Base-by-base conservation (phyloP, 23 tunicate genomes). In the Clavelina lepadiformis region DNA sequence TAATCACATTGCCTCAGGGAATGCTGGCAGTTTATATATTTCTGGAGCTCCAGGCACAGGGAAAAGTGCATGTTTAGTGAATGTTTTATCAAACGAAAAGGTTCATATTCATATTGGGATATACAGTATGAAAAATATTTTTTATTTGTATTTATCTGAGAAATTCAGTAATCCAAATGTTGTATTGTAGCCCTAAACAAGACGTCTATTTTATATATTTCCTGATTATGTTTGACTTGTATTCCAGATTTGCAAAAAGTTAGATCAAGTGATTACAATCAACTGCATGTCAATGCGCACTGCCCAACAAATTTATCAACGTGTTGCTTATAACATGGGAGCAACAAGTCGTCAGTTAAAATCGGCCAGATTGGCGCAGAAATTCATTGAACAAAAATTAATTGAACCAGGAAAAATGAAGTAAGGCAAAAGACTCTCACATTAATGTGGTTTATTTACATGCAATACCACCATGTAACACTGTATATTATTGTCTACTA, bases 1-100 rank as follows among this genome's bases (percentile, higher is more conserved):
- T 19, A 58, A 46, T 49, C 58, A 61, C 41, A 74, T 55, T 29
- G 63, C 28, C 35, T 46, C 56, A 8, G 3, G 37, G 2, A 58
- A 31, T 1, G 34, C 95, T 11, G 85, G 80, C 18, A 78, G 95
- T 44, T 35, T 92, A 58, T 92, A 92, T 41, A 77, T 92, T 28
- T 92, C 98, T 41, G 98, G 98, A 19, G 86, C 91, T 21, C 98
- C 98, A 7, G 98, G 98, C 3, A 92, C 98, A 18, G 98, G 98
- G 59, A 92, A 92, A 63, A 70, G 78, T 51, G 98, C 98, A 46
- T 88, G 96, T 52, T 28, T 80, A 3, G 41, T 52, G 35, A 62
- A 80, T 1, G 73, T 80, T 27, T 41, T 74, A 18, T 33, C 78
- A 15, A 46, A 52, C 1, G 11, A 51, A 11, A 73, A 85, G 68